Percentiles rank a stretch among this genome's conserved stretches.
Evolutionary conservation across 2,888 invertebrate genomes (phyloP).

Genomic region (Herminia tarsipennalis): DNA sequence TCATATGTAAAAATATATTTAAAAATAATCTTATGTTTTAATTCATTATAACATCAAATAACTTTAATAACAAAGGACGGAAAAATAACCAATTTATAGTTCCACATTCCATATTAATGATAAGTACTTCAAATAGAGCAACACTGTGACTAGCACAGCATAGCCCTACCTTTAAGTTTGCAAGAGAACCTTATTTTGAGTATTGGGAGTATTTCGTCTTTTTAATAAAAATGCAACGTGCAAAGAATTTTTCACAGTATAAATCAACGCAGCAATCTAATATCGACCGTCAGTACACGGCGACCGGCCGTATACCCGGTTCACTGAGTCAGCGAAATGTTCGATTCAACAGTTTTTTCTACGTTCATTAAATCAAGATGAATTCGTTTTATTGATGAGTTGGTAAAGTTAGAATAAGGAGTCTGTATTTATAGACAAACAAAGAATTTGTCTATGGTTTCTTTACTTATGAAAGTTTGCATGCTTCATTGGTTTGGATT

Average conservation of each 20-base stretch:
- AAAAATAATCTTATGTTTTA: no score
- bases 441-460: no score
- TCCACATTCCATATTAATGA: no score
- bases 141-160: no score
- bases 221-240: not conserved
- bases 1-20: no score
- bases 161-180: no score
- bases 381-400: slow-evolving; percentile 15
- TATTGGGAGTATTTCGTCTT: no score
- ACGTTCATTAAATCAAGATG: slow-evolving; percentile 25
- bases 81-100: no score
- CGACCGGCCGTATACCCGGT: slow-evolving; percentile 12
- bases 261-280: slow-evolving; percentile 12
- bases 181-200: no score
- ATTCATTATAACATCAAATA: no score
- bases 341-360: slow-evolving; percentile 33
- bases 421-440: not conserved
- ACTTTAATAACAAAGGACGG: no score
- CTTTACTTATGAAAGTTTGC: slow-evolving; percentile 2
- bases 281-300: slow-evolving; percentile 13
- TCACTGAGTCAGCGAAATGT: slow-evolving; percentile 37
- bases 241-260: not conserved
- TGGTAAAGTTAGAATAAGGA: not conserved
- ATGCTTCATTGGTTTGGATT: slow-evolving; percentile 9
- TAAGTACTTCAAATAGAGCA: no score